Base-by-base conservation (phyloP, 2,888 invertebrate genomes). In the Diloba caeruleocephala region DNA sequence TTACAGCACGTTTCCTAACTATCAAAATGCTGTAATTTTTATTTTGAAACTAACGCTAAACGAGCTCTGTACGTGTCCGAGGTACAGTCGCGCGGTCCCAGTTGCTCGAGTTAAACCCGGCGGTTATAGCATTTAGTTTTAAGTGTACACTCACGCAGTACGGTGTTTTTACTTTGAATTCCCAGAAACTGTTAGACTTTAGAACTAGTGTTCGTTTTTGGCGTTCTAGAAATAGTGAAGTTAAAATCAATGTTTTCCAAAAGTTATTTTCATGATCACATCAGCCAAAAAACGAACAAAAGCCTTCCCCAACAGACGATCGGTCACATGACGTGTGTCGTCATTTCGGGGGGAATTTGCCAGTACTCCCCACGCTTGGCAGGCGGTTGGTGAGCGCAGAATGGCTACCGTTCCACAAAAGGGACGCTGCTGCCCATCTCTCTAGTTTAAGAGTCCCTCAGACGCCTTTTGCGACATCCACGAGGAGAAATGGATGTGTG, bases 91-190 rank as follows among this genome's bases (percentile, higher is more conserved):
- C 51, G 42, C 37, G 51, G 71, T 53, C 51, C 52, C 55, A 58
- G 63, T 67, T 69, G 63, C 52, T 44, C 19, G 68, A 67, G 52
- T 53, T 71, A 57, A 71, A 71, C 68, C 53, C 61, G 55, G 29
- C 43, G 45, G 53, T 66, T 48, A 71, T 42, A 66, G 46, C 54
- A 28, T 66, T 66, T 34, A 45, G 53, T 53, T 68, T 55, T 56
- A 57, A 71, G 53, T 71, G 67, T 50, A 62, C 50, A 33, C 41
- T 53, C 46, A 28, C 36, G 33, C 41, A 2, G 5, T 21, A 34
- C 29, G 46, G 60, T 29, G 17, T 43, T 58, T 59, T 62, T 50
- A 53, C 53, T 66, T 52, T 33, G 53, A 66, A 66, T 53, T 66
- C 36, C 29, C 25, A 21, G 29, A 41, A 62, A 52, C 34, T 44